A percentile compares a stretch with the other conserved stretches of the same genome.
Conservation (phyloP, 2,113 vertebrate species). For the Pundamilia nyererei region DNA sequence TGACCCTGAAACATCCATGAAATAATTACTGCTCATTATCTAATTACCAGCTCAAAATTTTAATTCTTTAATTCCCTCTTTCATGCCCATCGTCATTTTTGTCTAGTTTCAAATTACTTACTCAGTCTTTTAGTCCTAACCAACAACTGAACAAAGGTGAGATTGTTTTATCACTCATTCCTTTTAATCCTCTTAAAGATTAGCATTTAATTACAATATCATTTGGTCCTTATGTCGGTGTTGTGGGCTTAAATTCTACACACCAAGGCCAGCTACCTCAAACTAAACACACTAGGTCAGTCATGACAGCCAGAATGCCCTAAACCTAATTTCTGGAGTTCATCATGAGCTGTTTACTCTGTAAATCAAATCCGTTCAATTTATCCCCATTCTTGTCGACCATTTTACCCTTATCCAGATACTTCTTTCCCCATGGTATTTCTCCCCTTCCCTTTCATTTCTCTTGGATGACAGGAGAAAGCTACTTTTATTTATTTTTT, state of each 20-base stretch:
- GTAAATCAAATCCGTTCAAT: slow-evolving; percentile 1
- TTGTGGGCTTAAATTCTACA: background rate
- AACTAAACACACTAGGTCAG: background rate
- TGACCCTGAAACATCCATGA: background rate
- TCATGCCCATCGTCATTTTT: background rate
- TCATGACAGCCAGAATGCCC: background rate
- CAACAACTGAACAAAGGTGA: background rate
- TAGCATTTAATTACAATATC: background rate
- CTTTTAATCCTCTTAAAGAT: background rate
- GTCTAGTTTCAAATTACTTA: background rate
- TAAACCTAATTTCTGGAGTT: background rate
- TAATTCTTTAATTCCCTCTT: background rate
- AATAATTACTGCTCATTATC: background rate
- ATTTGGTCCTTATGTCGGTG: background rate
- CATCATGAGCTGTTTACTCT: slow-evolving; percentile 23
- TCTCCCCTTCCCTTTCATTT: background rate
- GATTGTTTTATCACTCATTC: background rate
- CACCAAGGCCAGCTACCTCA: background rate
- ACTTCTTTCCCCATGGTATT: background rate
- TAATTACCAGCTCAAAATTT: background rate
- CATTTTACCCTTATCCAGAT: background rate
- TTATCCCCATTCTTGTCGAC: background rate
- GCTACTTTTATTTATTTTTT: background rate
- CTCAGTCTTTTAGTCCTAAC: background rate
- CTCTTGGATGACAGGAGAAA: background rate